Percentiles rank a stretch among this genome's conserved stretches.
Evolutionary conservation across 2,888 invertebrate genomes (phyloP).

Genomic region (Rotaria socialis): DNA sequence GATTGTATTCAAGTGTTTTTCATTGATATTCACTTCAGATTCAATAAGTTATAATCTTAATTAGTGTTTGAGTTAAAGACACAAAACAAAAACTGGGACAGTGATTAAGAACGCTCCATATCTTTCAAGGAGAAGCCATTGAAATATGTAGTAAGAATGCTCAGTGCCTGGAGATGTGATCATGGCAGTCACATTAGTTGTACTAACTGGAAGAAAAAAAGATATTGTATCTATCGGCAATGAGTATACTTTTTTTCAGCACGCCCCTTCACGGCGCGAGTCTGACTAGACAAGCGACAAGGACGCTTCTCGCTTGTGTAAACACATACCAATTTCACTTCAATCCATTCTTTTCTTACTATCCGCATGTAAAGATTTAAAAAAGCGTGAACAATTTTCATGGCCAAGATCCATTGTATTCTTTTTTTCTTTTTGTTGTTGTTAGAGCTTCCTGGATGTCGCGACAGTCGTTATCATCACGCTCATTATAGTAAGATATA

Average conservation of each 20-base stretch:
- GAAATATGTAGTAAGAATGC: not conserved
- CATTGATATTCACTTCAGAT: not conserved
- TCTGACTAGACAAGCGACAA: conserved; percentile 7
- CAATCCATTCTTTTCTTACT: not conserved
- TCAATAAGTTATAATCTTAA: not conserved
- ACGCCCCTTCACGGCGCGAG: not conserved
- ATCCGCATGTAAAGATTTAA: not conserved
- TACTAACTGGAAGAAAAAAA: not conserved
- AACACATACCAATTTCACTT: not conserved
- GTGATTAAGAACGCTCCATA: not conserved
- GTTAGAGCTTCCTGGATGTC: not conserved
- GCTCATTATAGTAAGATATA: not conserved
- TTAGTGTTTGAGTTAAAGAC: not conserved
- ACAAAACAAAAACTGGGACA: not conserved
- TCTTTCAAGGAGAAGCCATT: not conserved
- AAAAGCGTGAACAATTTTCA: not conserved
- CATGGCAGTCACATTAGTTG: not conserved
- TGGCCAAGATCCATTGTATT: not conserved
- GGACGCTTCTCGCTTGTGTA: not conserved
- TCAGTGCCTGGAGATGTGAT: not conserved
- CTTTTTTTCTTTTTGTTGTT: not conserved
- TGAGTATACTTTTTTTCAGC: not conserved
- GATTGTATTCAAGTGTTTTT: not conserved
- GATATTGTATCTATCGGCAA: not conserved
- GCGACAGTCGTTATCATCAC: not conserved